Evolutionary conservation across 2,888 invertebrate genomes (phyloP), one percentile per base, ranked within the genome.

Genomic region (Drosophila macrospina): DNA sequence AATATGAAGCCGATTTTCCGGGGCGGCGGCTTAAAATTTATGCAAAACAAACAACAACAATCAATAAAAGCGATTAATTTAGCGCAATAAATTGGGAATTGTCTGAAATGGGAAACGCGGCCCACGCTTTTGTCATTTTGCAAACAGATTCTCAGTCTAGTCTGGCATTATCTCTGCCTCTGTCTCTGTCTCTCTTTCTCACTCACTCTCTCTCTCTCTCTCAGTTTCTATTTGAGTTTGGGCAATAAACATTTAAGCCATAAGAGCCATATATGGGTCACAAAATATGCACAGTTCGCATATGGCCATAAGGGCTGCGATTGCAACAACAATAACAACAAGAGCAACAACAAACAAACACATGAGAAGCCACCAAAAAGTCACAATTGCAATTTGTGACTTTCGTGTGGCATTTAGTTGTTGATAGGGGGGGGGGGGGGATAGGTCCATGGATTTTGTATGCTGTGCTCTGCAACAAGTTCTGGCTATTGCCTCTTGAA

Each of bases 11-110:
- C 32, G 45, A 48, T 63, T 70, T 63, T 69, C 52, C 63, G 30
- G 13, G 30, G 39, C 10, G 30, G 24, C 55, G 47, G 63, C 78
- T 77, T 74, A 56, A 74, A 72, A 56, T 67, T 52, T 72, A 74
- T 74, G 73, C 74, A 72, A 77, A 74, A 37, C 67, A 63, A 77
- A 63, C 48, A 67, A 69, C 34, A 69, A 71, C 72, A 85, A 75
- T 82, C 86, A 72, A 75, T 79, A 72, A 61, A 69, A 57, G 61
- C 80, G 82, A 85, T 80, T 85, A 78, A 65, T 81, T 68, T 78
- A 39, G 45, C 57, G 67, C 69, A 65, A 69, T 61, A 69, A 61
- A 63, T 61, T 62, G 51, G 15, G 47, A 62, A 66, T 51, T 47
- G 63, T 7, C 42, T 39, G 28, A 57, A 57, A 69, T 52, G 52